phyloP scores from a whole-genome alignment of 35 echinoderm and acorn worm genomes.

The Apostichopus californicus region DNA sequence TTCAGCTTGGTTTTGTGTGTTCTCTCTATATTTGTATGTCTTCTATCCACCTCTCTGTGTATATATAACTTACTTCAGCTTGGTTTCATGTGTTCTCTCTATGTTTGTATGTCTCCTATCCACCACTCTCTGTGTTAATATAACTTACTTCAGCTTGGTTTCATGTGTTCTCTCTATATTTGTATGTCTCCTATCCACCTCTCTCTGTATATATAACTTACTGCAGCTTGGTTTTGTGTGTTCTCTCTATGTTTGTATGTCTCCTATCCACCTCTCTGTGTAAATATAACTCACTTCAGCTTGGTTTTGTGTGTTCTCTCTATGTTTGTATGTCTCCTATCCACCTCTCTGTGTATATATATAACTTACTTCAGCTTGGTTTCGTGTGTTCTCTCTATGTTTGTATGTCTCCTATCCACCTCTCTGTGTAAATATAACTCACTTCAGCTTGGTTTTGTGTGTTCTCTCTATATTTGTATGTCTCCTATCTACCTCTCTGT shows the following conservation, averaged over 20 bases:
- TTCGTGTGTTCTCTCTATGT: too few species aligned
- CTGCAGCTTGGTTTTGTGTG: too few species aligned
- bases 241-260: too few species aligned
- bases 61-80: slow-evolving; percentile 81
- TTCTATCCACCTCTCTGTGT: slow-evolving; percentile 84
- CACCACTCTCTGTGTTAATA: slow-evolving; percentile 19
- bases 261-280: too few species aligned
- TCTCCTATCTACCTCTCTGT: too few species aligned
- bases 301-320: slow-evolving; percentile 73
- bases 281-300: slow-evolving; percentile 69
- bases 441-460: too few species aligned
- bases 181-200: too few species aligned
- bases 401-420: too few species aligned
- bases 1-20: slow-evolving; percentile 75
- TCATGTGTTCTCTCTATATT: too few species aligned
- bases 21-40: slow-evolving; percentile 82
- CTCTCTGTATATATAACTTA: neutral
- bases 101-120: slow-evolving; percentile 93
- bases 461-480: too few species aligned
- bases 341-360: slow-evolving; percentile 76
- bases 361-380: slow-evolving; percentile 89
- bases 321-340: slow-evolving; percentile 88
- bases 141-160: too few species aligned
- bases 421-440: too few species aligned
- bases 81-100: slow-evolving; percentile 73